Evolutionary conservation across 2,888 invertebrate genomes (phyloP).

Genomic region (Morinoia aosen): DNA sequence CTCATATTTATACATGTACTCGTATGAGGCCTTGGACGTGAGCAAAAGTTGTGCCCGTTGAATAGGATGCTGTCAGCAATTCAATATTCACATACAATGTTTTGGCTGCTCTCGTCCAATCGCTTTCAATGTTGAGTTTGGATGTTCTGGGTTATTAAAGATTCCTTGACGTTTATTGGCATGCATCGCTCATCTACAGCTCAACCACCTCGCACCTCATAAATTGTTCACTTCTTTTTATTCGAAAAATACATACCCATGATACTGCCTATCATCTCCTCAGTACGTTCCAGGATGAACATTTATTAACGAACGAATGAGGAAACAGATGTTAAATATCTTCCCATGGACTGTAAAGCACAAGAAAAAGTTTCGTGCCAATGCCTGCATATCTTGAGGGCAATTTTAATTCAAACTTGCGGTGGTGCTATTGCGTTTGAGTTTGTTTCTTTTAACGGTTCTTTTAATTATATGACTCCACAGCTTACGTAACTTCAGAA

Average conservation of each 20-base stretch:
- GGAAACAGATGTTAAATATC: neutral
- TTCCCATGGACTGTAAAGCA: neutral
- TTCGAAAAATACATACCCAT: too few relatives aligned
- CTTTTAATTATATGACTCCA: neutral
- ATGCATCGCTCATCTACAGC: neutral
- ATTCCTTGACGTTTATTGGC: neutral
- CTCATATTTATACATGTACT: too few relatives aligned
- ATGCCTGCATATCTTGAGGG: neutral
- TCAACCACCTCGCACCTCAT: neutral
- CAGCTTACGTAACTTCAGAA: neutral
- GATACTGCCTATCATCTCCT: too few relatives aligned
- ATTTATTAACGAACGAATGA: neutral
- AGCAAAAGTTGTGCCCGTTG: too few relatives aligned
- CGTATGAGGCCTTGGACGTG: too few relatives aligned
- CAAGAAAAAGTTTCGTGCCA: neutral
- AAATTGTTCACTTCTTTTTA: neutral
- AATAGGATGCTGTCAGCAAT: too few relatives aligned
- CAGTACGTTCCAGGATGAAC: too few relatives aligned
- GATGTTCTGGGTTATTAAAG: neutral
- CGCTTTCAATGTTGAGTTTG: too few relatives aligned
- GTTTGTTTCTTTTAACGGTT: neutral
- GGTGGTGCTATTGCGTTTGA: neutral
- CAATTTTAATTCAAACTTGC: neutral
- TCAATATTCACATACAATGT: neutral
- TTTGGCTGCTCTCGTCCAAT: too few relatives aligned